phyloP scores from a whole-genome alignment of 1,140 invertebrate species.

The Campoletis sonorensis region DNA sequence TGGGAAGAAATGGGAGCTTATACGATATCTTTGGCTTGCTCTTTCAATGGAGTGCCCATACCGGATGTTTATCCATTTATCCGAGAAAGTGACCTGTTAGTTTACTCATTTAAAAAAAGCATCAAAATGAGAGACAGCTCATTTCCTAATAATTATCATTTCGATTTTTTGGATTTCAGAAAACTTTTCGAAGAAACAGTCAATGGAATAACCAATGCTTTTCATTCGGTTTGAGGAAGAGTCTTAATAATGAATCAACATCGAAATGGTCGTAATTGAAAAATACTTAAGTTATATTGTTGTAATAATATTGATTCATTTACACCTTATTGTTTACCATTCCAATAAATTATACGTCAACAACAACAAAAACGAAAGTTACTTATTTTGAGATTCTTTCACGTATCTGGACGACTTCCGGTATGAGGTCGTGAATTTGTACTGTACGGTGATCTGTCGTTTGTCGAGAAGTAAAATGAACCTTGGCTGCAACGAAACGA shows the following conservation, averaged over 20 bases:
- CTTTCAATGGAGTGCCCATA: constrained; percentile 79
- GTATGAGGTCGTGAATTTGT: background rate
- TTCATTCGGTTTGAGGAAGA: no score
- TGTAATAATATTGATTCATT: background rate
- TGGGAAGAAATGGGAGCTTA: constrained; percentile 82
- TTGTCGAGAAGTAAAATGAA: constrained; percentile 52
- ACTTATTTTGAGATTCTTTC: no score
- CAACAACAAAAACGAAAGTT: background rate
- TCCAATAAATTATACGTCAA: background rate
- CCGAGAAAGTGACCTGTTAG: constrained; percentile 60
- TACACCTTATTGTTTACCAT: background rate
- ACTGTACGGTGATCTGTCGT: constrained; percentile 46
- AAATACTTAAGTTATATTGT: no score
- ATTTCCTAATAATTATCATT: no score
- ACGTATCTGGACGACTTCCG: no score
- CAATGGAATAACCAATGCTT: no score
- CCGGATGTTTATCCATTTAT: constrained; percentile 73
- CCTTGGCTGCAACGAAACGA: constrained; percentile 50
- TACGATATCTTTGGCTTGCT: constrained; percentile 75
- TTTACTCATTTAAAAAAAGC: background rate
- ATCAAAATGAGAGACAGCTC: background rate
- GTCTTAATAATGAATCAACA: no score
- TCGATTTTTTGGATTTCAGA: no score
- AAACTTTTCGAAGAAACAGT: no score
- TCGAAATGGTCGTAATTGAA: no score